Conservation (phyloP, 2,888 invertebrate genomes). For the Stramonita haemastoma region DNA sequence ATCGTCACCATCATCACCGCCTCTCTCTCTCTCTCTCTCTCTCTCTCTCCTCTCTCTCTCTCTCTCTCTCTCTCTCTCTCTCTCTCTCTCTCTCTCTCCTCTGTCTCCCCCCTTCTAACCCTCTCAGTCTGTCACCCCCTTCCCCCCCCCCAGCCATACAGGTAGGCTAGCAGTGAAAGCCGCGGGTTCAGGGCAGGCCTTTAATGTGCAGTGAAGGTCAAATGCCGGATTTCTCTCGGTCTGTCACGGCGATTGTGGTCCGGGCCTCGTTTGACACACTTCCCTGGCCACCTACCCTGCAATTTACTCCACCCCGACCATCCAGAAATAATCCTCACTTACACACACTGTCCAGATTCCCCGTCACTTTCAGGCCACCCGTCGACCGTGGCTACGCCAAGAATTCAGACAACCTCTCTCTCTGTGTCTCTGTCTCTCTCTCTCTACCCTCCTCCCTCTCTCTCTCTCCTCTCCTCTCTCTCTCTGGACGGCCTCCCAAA, state of each 20-base stretch:
- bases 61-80: slow-evolving; percentile 16
- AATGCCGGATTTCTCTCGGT: neutral
- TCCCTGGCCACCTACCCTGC: slow-evolving; percentile 12
- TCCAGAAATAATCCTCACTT: slow-evolving; percentile 3
- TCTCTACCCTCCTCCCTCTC: neutral
- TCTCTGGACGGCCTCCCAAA: neutral
- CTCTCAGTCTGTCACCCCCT: neutral
- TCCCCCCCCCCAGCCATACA: neutral
- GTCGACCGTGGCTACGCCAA: too few relatives aligned
- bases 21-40: neutral
- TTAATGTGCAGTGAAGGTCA: slow-evolving; percentile 4
- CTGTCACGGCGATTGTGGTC: slow-evolving; percentile 15
- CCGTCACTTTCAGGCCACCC: neutral
- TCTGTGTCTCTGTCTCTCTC: neutral
- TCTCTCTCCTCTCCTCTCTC: neutral
- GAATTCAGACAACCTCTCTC: neutral
- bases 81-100: slow-evolving; percentile 5
- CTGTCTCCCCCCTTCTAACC: neutral
- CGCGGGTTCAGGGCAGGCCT: neutral
- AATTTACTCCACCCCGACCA: neutral
- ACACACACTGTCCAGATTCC: neutral
- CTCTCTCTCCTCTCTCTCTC: slow-evolving; percentile 5
- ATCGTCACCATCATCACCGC: too few relatives aligned
- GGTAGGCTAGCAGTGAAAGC: neutral
- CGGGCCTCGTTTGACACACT: neutral